These are phyloP conservation scores for Sebastes trivittatus DNA, from an alignment of 2,797 vertebrate species.

Conservation along the genomic window DNA sequence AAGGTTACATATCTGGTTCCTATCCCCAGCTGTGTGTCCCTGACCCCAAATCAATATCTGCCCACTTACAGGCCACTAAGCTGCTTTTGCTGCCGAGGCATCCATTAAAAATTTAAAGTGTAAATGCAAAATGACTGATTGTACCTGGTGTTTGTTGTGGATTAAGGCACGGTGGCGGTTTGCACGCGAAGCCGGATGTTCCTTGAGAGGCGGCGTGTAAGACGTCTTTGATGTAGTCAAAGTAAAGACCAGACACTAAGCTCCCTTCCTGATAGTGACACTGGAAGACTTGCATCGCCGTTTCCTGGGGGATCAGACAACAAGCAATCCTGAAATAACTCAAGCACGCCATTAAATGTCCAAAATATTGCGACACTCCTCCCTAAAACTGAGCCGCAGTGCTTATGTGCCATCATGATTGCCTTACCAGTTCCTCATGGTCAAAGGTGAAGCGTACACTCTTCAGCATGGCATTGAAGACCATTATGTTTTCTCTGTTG, in stretches of 20 bases:
- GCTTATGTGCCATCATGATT: background rate
- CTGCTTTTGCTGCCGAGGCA: background rate
- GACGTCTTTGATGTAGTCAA: constrained; percentile 81
- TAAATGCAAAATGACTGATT: background rate
- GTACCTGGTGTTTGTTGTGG: constrained; percentile 73
- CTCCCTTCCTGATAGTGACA: constrained; percentile 81
- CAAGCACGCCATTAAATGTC: constrained; percentile 2
- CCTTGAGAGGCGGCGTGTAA: constrained; percentile 68
- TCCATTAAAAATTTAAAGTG: background rate
- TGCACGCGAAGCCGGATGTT: constrained; percentile 73
- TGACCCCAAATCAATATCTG: constrained; percentile 40
- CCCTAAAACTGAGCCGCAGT: background rate
- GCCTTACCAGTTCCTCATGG: constrained; percentile 80
- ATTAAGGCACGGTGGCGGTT: constrained; percentile 77
- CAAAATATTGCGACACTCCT: background rate
- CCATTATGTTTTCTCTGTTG: constrained; percentile 82
- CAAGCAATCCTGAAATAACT: constrained; percentile 21
- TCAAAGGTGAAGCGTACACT: constrained; percentile 82
- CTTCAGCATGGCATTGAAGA: constrained; percentile 84
- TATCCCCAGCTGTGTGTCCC: background rate
- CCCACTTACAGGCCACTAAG: background rate
- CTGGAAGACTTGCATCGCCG: constrained; percentile 81
- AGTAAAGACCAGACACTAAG: constrained; percentile 77
- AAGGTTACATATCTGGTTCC: constrained; percentile 16
- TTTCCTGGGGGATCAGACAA: constrained; percentile 74